Evolutionary conservation across 2,797 vertebrate species (phyloP).

Genomic region (Triplophysa bombifrons): DNA sequence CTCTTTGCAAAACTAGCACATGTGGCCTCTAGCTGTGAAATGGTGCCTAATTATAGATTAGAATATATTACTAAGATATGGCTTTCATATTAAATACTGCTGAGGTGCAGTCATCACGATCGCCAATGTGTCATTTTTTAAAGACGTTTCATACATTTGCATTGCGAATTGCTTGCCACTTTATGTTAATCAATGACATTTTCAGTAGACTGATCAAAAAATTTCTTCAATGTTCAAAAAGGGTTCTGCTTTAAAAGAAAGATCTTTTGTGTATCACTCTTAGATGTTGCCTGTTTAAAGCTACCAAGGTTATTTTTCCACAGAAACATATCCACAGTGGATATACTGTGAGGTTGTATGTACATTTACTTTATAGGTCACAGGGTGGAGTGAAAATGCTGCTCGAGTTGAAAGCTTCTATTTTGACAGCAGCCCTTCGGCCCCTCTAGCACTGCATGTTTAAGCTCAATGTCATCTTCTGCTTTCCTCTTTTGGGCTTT

Average conservation of each 20-base stretch:
- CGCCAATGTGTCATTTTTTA: conserved; percentile 2
- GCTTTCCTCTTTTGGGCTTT: conserved; percentile 2
- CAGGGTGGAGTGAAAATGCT: conserved; percentile 21
- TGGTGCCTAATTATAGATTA: conserved; percentile 41
- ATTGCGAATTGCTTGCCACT: no score
- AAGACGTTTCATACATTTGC: neutral
- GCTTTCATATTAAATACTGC: conserved; percentile 34
- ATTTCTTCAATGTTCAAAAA: no score
- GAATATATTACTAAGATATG: conserved; percentile 35
- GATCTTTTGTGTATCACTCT: no score
- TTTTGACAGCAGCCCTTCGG: conserved; percentile 36
- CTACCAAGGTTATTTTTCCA: neutral
- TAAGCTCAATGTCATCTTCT: conserved; percentile 14
- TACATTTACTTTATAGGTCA: conserved; percentile 23
- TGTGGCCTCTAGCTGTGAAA: conserved; percentile 29
- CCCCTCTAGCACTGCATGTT: conserved; percentile 12
- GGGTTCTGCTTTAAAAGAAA: no score
- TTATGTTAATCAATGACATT: no score
- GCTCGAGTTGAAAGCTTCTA: conserved; percentile 17
- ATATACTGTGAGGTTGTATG: neutral
- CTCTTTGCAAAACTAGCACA: conserved; percentile 5
- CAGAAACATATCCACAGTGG: conserved; percentile 1
- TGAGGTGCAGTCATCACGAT: conserved; percentile 21
- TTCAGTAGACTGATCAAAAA: no score
- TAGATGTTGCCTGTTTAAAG: neutral